A percentile compares a stretch with the other conserved stretches of the same genome.
These are phyloP conservation scores for Cephalopholis sonnerati DNA, from an alignment of 2,113 vertebrate genomes.

Conservation along the genomic window DNA sequence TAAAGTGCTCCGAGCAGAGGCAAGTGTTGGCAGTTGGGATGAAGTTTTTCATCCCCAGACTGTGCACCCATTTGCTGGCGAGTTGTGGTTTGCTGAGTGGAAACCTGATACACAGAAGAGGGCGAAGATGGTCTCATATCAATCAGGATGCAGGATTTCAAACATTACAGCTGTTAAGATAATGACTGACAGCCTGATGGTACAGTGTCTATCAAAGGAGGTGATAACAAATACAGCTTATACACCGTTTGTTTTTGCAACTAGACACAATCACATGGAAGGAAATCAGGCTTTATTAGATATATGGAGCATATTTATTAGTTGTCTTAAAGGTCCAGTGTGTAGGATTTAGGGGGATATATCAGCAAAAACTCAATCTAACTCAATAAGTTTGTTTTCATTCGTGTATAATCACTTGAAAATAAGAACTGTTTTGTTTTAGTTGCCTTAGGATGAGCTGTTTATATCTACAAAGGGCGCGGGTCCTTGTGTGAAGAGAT, in stretches of 20 bases:
- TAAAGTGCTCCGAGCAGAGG: conserved; percentile 86
- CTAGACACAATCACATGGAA: not conserved
- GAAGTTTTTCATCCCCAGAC: conserved; percentile 84
- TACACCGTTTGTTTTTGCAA: not conserved
- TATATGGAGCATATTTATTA: not conserved
- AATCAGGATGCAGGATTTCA: not conserved
- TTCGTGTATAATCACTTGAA: no score
- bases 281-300: no score
- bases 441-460: no score
- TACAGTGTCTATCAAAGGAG: not conserved
- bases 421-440: no score
- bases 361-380: no score
- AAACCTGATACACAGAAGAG: conserved; percentile 73
- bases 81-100: conserved; percentile 86
- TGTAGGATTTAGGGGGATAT: no score
- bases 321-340: no score
- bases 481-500: no score
- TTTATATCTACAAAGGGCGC: no score
- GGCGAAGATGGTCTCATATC: not conserved
- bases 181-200: not conserved
- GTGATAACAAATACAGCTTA: not conserved
- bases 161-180: not conserved
- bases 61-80: conserved; percentile 84
- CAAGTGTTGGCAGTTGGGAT: conserved; percentile 84
- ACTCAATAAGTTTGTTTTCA: no score